A percentile compares a stretch with the other conserved stretches of the same genome.
Conservation (phyloP, 2,888 invertebrate genomes). For the Bembecia ichneumoniformis region DNA sequence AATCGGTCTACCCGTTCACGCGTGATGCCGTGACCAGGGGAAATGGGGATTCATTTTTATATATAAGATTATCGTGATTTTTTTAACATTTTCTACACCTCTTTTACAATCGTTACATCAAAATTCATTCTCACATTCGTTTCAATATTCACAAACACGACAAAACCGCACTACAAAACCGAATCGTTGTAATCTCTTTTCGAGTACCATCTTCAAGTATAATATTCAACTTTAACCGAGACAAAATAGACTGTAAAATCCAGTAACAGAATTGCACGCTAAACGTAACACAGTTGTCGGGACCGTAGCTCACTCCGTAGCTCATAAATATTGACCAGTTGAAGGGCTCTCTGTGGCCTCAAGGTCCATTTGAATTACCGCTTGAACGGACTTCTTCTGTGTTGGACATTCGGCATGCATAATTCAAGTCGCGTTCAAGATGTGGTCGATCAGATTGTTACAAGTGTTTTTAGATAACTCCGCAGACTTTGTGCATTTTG, state of each 20-base stretch:
- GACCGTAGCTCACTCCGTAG: constrained; percentile 4
- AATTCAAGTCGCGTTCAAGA: constrained; percentile 26
- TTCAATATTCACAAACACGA: constrained; percentile 17
- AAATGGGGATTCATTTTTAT: too few relatives aligned
- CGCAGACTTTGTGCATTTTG: too few relatives aligned
- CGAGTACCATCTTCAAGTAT: too few relatives aligned
- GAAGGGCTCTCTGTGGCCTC: constrained; percentile 38
- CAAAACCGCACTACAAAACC: neutral
- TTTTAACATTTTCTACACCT: too few relatives aligned
- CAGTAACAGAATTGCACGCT: too few relatives aligned
- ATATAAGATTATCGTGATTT: too few relatives aligned
- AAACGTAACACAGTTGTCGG: too few relatives aligned
- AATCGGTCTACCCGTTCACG: too few relatives aligned
- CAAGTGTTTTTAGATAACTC: neutral
- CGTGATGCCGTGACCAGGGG: too few relatives aligned
- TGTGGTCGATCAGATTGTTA: constrained; percentile 3
- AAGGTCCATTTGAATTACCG: constrained; percentile 44
- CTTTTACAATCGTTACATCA: constrained; percentile 11
- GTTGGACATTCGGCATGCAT: constrained; percentile 30
- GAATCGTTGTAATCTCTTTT: neutral
- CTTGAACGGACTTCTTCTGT: constrained; percentile 27
- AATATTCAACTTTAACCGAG: too few relatives aligned
- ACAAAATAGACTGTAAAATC: too few relatives aligned
- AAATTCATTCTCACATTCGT: constrained; percentile 28
- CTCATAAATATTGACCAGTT: constrained; percentile 48